Evolutionary conservation across 1,140 invertebrate genomes (phyloP), one percentile per base, ranked within the genome.

Genomic region (Trichoplusia ni): DNA sequence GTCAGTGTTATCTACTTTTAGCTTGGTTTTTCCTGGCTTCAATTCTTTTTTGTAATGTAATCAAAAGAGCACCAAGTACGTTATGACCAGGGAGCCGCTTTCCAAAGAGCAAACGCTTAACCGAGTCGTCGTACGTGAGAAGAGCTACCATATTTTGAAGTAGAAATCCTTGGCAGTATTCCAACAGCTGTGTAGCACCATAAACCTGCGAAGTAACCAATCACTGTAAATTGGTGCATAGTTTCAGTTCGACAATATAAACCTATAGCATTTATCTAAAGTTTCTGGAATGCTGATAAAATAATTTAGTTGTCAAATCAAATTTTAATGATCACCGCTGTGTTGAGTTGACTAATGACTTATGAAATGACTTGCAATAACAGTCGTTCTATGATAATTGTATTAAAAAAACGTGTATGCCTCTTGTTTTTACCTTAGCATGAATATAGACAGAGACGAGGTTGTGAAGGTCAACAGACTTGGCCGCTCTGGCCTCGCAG

Each of bases 101-200:
- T 31, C 96, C 96, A 71, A 98, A 97, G 11, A 98, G 92, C 13
- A 98, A 88, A 67, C 96, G 93, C 75, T 97, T 97, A 0, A 97
- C 96, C 0, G 96, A 97, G 79, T 98, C 96, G 71, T 98, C 96
- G 67, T 97, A 97, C 0, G 96, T 97, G 19, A 98, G 91, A 1
- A 98, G 90, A n/a, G 96, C 95, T 0, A 98, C 96, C 96, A 98
- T 97, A 81, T 98, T 98, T 90, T 98, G 97, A 35, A 98, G 91
- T 9, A 98, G 89, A 85, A 97, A 97, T 27, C 96, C 96, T 91
- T 98, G 96, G 78, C 97, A 98, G 87, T 96, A 98, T 85, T 97
- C 95, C 67, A 97, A 88, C 18, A 98, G 89, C 79, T 97, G 95
- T 8, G 93, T 92, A 11, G 97, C 97, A 77, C 96, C 97, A 76